Evolutionary conservation across 2,113 vertebrate species (phyloP).

Genomic region (Sorex araneus): DNA sequence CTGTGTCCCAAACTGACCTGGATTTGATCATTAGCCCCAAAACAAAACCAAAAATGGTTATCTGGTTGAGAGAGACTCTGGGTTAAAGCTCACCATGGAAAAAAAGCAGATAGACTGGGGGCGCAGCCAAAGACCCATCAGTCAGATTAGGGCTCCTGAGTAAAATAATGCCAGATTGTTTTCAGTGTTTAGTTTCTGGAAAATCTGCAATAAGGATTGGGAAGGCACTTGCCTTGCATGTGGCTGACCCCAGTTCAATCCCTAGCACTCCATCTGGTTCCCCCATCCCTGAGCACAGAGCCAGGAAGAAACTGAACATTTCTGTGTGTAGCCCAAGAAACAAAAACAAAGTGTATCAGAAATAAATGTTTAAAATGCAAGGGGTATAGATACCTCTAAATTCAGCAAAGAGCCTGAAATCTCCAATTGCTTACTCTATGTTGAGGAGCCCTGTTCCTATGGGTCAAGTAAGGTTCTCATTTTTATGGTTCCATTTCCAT

Average conservation of each 20-base stretch:
- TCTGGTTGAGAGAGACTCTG: background rate
- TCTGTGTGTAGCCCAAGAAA: too few relatives aligned
- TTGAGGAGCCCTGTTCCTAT: background rate
- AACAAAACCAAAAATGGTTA: background rate
- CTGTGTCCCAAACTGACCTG: too few relatives aligned
- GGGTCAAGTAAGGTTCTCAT: background rate
- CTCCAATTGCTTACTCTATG: background rate
- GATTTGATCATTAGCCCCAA: too few relatives aligned
- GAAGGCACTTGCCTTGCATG: too few relatives aligned
- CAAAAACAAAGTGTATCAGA: slow-evolving; percentile 27
- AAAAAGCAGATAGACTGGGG: background rate
- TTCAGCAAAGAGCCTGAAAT: background rate
- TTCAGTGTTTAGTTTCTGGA: slow-evolving; percentile 70
- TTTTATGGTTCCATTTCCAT: slow-evolving; percentile 50
- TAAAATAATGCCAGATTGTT: slow-evolving; percentile 32
- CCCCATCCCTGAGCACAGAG: too few relatives aligned
- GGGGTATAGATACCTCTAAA: background rate
- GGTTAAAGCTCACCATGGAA: slow-evolving; percentile 12
- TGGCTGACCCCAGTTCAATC: too few relatives aligned
- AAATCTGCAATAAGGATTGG: background rate
- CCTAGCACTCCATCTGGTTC: too few relatives aligned
- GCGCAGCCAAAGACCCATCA: slow-evolving; percentile 49
- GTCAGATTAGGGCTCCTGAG: slow-evolving; percentile 18
- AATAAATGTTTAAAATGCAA: slow-evolving; percentile 45
- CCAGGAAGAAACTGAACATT: too few relatives aligned